Conservation (phyloP, 2,888 invertebrate species). For the Epinotia nisella region DNA sequence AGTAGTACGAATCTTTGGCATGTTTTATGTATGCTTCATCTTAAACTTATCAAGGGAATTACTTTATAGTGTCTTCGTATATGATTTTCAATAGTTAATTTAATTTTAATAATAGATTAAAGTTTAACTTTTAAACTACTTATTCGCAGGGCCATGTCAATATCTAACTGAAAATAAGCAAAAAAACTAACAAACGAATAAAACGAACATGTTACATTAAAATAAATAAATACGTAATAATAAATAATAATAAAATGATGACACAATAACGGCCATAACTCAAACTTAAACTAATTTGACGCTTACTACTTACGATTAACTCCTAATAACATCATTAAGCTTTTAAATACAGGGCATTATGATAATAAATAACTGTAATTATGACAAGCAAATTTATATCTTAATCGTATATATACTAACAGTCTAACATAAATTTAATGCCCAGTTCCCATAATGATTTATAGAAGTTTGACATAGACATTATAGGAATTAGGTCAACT, state of each 20-base stretch:
- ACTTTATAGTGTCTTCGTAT: not conserved
- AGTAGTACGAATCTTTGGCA: not conserved
- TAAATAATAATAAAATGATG: not conserved
- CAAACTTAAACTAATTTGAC: constrained; percentile 15
- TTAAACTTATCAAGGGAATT: not conserved
- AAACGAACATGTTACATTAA: not conserved
- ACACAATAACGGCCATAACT: not conserved
- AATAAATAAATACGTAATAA: no score
- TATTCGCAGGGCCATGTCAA: no score
- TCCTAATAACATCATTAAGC: constrained; percentile 27
- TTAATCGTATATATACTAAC: constrained; percentile 31
- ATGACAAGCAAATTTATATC: constrained; percentile 41
- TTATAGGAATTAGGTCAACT: constrained; percentile 36
- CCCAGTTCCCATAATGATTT: constrained; percentile 25
- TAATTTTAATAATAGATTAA: no score
- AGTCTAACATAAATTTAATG: constrained; percentile 25
- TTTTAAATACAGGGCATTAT: constrained; percentile 23
- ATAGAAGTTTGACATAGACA: constrained; percentile 30
- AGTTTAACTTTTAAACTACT: no score
- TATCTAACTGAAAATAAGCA: no score
- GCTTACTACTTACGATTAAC: constrained; percentile 6
- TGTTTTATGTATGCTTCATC: not conserved
- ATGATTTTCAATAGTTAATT: not conserved
- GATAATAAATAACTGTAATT: constrained; percentile 40
- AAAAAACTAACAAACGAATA: not conserved